phyloP scores from a whole-genome alignment of 1,140 invertebrate species.

The Polyergus mexicanus region DNA sequence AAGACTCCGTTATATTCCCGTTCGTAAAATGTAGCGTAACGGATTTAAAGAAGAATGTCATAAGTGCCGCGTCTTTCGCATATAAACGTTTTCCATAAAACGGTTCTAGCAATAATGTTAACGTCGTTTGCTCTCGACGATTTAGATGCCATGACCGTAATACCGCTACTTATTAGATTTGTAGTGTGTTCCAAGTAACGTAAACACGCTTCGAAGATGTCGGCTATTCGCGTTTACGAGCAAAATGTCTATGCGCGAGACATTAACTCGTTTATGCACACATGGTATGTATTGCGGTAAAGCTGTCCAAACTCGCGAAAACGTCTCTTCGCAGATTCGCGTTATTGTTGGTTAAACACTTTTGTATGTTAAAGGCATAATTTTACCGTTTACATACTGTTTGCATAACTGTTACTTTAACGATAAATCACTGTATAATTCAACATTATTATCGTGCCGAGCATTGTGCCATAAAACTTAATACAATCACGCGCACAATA shows the following conservation, averaged over 20 bases:
- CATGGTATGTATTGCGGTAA: slow-evolving; percentile 9
- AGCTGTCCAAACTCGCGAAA: slow-evolving; percentile 34
- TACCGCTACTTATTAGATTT: slow-evolving; percentile 28
- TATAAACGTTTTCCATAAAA: slow-evolving; percentile 26
- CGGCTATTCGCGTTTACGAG: slow-evolving; percentile 16
- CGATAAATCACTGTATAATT: slow-evolving; percentile 16
- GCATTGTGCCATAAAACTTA: slow-evolving; percentile 49
- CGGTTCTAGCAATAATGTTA: slow-evolving; percentile 27
- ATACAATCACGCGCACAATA: slow-evolving; percentile 56
- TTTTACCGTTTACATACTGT: neutral
- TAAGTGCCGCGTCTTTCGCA: neutral
- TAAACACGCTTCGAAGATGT: slow-evolving; percentile 15
- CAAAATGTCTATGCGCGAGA: slow-evolving; percentile 22
- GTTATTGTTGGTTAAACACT: slow-evolving; percentile 20
- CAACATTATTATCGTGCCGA: slow-evolving; percentile 33
- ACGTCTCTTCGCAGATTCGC: neutral
- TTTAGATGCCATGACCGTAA: slow-evolving; percentile 29
- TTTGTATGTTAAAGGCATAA: neutral
- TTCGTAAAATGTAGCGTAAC: slow-evolving; percentile 1
- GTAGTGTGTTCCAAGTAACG: neutral
- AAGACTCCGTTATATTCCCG: neutral
- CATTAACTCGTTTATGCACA: slow-evolving; percentile 37
- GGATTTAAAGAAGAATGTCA: neutral
- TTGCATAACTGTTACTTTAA: neutral
- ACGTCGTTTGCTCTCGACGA: neutral